phyloP scores from a whole-genome alignment of 2,888 invertebrate genomes.

The Troides aeacus region DNA sequence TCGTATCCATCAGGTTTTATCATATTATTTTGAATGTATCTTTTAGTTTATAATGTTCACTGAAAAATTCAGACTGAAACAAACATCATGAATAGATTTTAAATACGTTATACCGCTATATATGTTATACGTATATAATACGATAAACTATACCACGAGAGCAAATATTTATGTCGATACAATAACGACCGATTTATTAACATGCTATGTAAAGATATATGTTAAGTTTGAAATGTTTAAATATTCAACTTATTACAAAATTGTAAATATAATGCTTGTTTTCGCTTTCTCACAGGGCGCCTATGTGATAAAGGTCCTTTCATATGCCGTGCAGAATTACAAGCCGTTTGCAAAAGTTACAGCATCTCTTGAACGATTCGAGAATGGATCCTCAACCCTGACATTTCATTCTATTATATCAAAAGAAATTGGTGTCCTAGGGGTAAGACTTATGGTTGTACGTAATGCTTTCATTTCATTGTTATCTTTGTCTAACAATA shows the following conservation, averaged over 20 bases:
- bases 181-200: too few relatives aligned
- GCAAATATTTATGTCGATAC: too few relatives aligned
- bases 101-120: too few relatives aligned
- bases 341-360: conserved; percentile 23
- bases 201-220: too few relatives aligned
- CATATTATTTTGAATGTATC: neutral
- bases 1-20: conserved; percentile 13
- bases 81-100: neutral
- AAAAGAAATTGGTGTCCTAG: conserved; percentile 18
- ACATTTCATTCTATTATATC: conserved; percentile 10
- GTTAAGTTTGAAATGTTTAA: too few relatives aligned
- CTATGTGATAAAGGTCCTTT: conserved; percentile 16
- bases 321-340: conserved; percentile 14
- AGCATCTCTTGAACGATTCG: neutral
- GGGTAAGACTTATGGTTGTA: conserved; percentile 9
- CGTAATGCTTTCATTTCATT: neutral
- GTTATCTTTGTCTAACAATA: neutral
- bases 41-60: neutral
- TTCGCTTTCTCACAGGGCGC: conserved; percentile 13
- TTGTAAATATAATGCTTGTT: neutral
- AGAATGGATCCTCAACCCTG: conserved; percentile 18
- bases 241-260: too few relatives aligned
- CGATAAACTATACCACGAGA: too few relatives aligned
- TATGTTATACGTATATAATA: too few relatives aligned
- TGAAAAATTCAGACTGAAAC: neutral